Base-by-base conservation (phyloP, 2,797 vertebrate species). In the Malacoraja senta region DNA sequence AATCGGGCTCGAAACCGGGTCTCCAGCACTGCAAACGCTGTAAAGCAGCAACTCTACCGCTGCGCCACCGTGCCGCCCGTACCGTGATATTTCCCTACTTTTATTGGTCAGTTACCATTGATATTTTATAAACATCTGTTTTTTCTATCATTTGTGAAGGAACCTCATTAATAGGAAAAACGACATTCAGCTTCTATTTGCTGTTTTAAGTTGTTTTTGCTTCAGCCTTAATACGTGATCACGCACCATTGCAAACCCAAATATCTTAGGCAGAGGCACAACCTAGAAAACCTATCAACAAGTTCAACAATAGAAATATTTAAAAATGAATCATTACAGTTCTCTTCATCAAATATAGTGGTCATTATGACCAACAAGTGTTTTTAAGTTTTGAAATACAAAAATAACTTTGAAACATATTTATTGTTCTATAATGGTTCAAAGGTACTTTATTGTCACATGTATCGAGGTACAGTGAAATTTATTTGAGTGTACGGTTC, bases 181-280 rank as follows among this genome's bases (percentile, higher is more conserved):
- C 71, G 53, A 12, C 53, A 91, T 71, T 91, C 90, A 92, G 7
- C 44, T 92, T 74, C 65, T 29, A n/a, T 76, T 92, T 74, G 71
- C 71, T 92, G 1, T 53, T 58, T 13, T 35, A 76, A 76, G 76
- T 92, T 92, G 90, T 35, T 26, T 92, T 92, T 13, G 15, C 53
- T 76, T 92, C 35, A 74, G 29, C 38, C 29, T 76, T n/a, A 92
- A 76, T 92, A 92, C 58, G 44, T 76, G 38, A 29, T 92, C 26
- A 8, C 53, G 10, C 35, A 76, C 17, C 71, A 92, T 29, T 92
- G 90, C 90, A 92, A 53, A 79, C 44, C 13, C 68, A 92, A 58
- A 44, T 38, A 38, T 24, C 24, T 74, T 38, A 91, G 74, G 38
- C 12, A 74, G 38, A 38, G 38, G 38, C 21, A 26, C 19, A 65